Evolutionary conservation across 2,888 invertebrate species (phyloP), one percentile per base, ranked within the genome.

Genomic region (Frankliniella intonsa): DNA sequence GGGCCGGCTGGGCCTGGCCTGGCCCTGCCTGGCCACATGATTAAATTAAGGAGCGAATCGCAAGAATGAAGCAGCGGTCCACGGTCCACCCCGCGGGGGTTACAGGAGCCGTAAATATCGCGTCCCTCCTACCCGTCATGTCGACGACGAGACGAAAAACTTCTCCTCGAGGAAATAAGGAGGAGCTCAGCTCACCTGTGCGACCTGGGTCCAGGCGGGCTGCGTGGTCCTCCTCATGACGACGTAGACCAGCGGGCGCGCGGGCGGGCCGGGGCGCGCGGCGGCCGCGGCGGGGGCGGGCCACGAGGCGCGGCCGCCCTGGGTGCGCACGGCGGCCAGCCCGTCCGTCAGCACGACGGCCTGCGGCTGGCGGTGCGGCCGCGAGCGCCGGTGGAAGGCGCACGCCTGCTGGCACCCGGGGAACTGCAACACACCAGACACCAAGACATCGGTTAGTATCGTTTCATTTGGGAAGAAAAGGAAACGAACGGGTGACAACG

Each of bases 331-430:
- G 84, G 90, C 89, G 88, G 92, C 91, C 80, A 92, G 92, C 79
- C 92, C 92, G 86, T 92, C 91, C 55, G 92, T 92, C 87, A 92
- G 92, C 84, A 93, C 92, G 84, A 93, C 93, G 69, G 93, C 92
- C 86, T 92, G 92, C 55, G 91, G 91, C 86, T 92, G 92, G 83
- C 92, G 91, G 25, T 90, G 89, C 83, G 90, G 89, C 25, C 88
- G 87, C 79, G 91, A 90, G 87, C 92, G 92, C 80, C 90, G 90
- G 87, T 93, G 93, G 86, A 93, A 93, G 85, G 91, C 90, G 87
- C 93, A 93, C 50, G 93, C 93, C 85, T 92, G 91, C 88, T 92
- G 92, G 87, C 93, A 93, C 81, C 93, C 93, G 82, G 92, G 92
- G 86, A 92, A 92, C 93, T 93, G 91, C 82, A 85, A 86, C 82